phyloP scores from a whole-genome alignment of 2,113 vertebrate species.

The Chascanopsetta lugubris region DNA sequence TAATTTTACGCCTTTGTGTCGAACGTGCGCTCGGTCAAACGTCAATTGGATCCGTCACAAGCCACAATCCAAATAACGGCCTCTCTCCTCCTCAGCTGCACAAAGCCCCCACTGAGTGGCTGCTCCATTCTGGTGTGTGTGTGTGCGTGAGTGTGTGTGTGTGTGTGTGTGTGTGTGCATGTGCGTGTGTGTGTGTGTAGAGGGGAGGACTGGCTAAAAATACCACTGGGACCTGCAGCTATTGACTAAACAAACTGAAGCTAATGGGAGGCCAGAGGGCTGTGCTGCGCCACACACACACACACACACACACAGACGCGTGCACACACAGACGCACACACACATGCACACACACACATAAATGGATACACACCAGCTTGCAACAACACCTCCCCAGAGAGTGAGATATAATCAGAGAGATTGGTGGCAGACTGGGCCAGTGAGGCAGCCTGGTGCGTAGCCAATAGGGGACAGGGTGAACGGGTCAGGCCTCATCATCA shows the following conservation, averaged over 20 bases:
- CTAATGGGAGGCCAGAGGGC: slow-evolving; percentile 72
- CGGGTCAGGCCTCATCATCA: slow-evolving; percentile 75
- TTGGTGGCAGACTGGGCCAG: slow-evolving; percentile 64
- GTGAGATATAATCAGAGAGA: slow-evolving; percentile 75
- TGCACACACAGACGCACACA: slow-evolving; percentile 10
- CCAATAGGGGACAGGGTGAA: slow-evolving; percentile 61
- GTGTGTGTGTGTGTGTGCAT: too few species aligned
- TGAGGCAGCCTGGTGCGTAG: slow-evolving; percentile 56
- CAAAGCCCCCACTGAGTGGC: slow-evolving; percentile 60
- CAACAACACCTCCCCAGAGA: slow-evolving; percentile 73
- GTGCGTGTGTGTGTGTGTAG: too few species aligned
- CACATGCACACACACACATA: not conserved
- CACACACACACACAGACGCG: not conserved
- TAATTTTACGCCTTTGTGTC: too few species aligned
- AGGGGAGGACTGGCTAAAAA: slow-evolving; percentile 62
- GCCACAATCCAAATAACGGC: slow-evolving; percentile 26
- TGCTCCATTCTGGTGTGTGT: slow-evolving; percentile 41
- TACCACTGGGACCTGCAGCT: slow-evolving; percentile 72
- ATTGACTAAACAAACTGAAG: slow-evolving; percentile 76
- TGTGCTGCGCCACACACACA: slow-evolving; percentile 2
- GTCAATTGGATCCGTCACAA: slow-evolving; percentile 48
- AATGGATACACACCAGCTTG: slow-evolving; percentile 21
- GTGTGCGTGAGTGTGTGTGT: too few species aligned
- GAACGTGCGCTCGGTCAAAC: slow-evolving; percentile 36
- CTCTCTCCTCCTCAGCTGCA: slow-evolving; percentile 46